Percentiles rank a stretch among this genome's conserved stretches.
Evolutionary conservation across 2,888 invertebrate genomes (phyloP).

Genomic region (Lepidonotus clava): DNA sequence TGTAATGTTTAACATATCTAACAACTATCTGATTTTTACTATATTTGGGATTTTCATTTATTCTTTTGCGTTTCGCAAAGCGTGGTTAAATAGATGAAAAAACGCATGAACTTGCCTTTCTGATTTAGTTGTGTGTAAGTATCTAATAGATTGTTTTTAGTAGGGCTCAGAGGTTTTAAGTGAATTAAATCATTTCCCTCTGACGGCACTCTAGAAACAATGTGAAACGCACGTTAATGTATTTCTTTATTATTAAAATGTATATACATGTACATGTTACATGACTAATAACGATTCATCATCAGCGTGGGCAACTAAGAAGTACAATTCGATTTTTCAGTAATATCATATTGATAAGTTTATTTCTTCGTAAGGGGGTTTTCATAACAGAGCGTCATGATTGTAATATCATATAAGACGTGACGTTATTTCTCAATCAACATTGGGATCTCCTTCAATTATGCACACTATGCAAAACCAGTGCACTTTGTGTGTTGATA

Average conservation of each 20-base stretch:
- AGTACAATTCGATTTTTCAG: neutral
- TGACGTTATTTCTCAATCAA: neutral
- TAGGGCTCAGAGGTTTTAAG: neutral
- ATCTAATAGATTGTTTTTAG: neutral
- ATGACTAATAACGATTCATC: conserved; percentile 32
- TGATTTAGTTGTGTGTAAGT: no score
- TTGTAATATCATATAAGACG: neutral
- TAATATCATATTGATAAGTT: neutral
- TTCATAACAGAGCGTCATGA: neutral
- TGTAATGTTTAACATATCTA: no score
- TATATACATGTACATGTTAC: conserved; percentile 42
- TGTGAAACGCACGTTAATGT: neutral
- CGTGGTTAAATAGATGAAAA: no score
- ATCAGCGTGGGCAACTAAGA: neutral
- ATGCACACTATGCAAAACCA: conserved; percentile 28
- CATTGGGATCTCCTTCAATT: neutral
- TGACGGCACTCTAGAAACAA: neutral
- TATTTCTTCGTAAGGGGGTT: neutral
- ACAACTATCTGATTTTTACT: no score
- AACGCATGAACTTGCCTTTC: no score
- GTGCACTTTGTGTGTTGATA: conserved; percentile 24
- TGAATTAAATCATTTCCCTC: neutral
- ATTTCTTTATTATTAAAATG: conserved; percentile 32
- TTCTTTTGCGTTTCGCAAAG: no score
- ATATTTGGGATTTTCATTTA: no score